Conservation (phyloP, 2,888 invertebrate species). For the Serripes groenlandicus region DNA sequence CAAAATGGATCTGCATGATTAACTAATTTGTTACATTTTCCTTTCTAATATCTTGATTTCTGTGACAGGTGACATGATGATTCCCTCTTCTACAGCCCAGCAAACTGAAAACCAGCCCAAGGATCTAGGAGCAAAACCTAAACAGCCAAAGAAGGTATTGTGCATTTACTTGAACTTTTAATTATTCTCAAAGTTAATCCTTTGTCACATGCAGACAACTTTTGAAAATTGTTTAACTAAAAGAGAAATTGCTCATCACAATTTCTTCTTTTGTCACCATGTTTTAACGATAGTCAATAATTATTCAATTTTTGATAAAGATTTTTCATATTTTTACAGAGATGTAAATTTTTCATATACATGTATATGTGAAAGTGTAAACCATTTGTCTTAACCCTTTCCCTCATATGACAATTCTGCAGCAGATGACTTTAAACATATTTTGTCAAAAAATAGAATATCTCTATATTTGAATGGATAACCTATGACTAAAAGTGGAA, state of each 20-base stretch:
- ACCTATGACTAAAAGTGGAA: too few relatives aligned
- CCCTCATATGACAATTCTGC: too few relatives aligned
- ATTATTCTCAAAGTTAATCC: neutral
- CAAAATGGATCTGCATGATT: neutral
- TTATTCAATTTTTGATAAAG: too few relatives aligned
- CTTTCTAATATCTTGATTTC: neutral
- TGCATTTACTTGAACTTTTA: neutral
- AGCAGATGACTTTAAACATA: too few relatives aligned
- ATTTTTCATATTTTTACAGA: too few relatives aligned
- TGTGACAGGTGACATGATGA: neutral
- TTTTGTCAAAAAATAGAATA: too few relatives aligned
- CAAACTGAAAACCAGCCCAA: slow-evolving; percentile 36
- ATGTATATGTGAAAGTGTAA: too few relatives aligned
- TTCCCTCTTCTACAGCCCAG: slow-evolving; percentile 6
- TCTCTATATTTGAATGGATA: too few relatives aligned
- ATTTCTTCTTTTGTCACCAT: neutral
- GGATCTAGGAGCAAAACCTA: slow-evolving; percentile 49
- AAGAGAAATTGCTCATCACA: neutral
- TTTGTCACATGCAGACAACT: neutral
- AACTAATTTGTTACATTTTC: neutral
- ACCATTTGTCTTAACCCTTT: too few relatives aligned
- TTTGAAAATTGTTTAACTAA: neutral
- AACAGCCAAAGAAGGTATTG: slow-evolving; percentile 53
- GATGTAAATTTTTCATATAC: too few relatives aligned
- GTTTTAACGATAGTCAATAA: neutral